Conservation (phyloP, 2,797 vertebrate genomes). For the Siniperca scherzeri region DNA sequence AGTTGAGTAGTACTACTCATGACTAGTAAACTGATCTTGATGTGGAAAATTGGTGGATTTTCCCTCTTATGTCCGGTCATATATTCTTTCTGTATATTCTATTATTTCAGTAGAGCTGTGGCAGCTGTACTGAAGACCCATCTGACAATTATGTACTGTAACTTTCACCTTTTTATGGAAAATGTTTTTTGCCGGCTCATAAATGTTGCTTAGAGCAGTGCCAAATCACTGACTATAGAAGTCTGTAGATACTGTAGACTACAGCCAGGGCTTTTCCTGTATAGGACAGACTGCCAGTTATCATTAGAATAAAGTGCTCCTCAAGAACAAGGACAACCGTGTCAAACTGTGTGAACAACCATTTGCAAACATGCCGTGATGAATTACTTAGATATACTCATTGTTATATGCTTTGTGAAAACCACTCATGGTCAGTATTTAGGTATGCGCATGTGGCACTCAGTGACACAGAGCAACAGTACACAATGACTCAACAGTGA, state of each 20-base stretch:
- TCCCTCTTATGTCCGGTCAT: neutral
- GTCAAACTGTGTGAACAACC: neutral
- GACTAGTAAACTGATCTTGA: neutral
- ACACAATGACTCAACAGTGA: neutral
- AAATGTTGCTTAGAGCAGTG: neutral
- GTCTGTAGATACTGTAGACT: neutral
- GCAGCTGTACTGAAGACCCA: neutral
- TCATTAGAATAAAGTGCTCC: neutral
- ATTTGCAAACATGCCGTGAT: conserved; percentile 4
- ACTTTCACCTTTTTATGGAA: conserved; percentile 1
- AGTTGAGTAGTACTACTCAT: neutral
- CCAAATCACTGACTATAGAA: neutral
- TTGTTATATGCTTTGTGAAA: neutral
- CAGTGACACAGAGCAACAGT: neutral
- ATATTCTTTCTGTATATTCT: neutral
- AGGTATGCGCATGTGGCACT: neutral
- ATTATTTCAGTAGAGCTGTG: neutral
- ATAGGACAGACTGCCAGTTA: neutral
- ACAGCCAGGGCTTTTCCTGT: neutral
- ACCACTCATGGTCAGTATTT: neutral
- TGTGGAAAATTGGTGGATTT: neutral
- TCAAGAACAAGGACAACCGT: neutral
- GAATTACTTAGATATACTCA: neutral
- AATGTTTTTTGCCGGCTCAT: conserved; percentile 6
- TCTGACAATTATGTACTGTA: neutral